phyloP scores from a whole-genome alignment of 2,797 vertebrate species.

The Semaprochilodus insignis region DNA sequence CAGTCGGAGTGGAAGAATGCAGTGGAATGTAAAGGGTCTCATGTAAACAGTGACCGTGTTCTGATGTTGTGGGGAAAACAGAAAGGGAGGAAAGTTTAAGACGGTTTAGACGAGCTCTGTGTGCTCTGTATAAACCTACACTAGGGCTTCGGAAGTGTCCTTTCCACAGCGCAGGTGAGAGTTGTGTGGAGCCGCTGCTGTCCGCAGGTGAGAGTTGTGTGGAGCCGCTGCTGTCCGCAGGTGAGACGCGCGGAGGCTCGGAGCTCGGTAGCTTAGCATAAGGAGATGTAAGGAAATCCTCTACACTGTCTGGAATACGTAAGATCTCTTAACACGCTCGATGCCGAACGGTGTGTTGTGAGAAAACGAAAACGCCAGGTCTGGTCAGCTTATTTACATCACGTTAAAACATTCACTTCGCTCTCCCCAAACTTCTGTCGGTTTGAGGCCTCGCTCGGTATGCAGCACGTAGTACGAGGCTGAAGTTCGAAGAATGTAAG shows the following conservation, averaged over 20 bases:
- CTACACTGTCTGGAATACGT: neutral
- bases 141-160: neutral
- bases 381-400: neutral
- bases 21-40: no score
- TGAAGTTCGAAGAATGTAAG: no score
- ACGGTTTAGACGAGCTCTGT: no score
- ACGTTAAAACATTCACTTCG: neutral
- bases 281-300: neutral
- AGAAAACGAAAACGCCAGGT: neutral
- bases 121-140: neutral
- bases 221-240: neutral
- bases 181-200: neutral
- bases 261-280: neutral
- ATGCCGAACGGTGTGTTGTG: neutral
- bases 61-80: no score
- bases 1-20: neutral
- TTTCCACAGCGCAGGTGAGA: neutral
- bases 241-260: neutral
- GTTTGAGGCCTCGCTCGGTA: neutral
- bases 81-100: no score
- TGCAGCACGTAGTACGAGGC: no score
- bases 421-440: neutral
- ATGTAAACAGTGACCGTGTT: no score
- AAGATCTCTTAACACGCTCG: neutral
- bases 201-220: neutral